A percentile compares a stretch with the other conserved stretches of the same genome.
Evolutionary conservation across 2,888 invertebrate species (phyloP).

Genomic region (Gari tellinella): DNA sequence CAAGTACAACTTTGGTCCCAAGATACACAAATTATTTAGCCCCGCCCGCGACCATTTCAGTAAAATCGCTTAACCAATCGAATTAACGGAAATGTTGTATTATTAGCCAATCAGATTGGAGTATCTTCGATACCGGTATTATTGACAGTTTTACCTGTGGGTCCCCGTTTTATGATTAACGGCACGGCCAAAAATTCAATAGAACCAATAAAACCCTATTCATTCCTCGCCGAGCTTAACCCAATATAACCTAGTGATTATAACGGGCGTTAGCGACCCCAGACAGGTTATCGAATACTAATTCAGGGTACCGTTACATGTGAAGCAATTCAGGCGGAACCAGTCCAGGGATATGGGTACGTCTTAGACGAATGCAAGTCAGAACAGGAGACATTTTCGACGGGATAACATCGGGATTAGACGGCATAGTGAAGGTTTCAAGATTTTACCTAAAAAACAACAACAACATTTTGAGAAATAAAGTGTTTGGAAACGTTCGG

Average conservation of each 20-base stretch:
- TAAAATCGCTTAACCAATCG: slow-evolving; percentile 22
- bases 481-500: too few relatives aligned
- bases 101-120: too few relatives aligned
- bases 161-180: slow-evolving; percentile 17
- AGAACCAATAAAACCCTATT: slow-evolving; percentile 29
- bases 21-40: background rate
- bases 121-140: background rate
- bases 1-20: background rate
- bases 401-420: slow-evolving; percentile 6
- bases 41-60: background rate
- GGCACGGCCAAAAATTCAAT: slow-evolving; percentile 9
- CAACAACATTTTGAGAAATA: too few relatives aligned
- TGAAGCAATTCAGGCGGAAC: slow-evolving; percentile 19
- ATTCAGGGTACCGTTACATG: slow-evolving; percentile 19
- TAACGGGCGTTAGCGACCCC: slow-evolving; percentile 1
- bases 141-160: slow-evolving; percentile 21
- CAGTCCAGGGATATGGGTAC: slow-evolving; percentile 14
- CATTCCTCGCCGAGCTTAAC: background rate
- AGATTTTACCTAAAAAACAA: too few relatives aligned
- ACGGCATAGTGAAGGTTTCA: too few relatives aligned
- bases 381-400: slow-evolving; percentile 10
- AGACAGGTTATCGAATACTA: slow-evolving; percentile 43
- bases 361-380: slow-evolving; percentile 14
- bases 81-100: background rate
- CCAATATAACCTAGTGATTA: slow-evolving; percentile 5